These are phyloP conservation scores for Melanerpes formicivorus DNA, from an alignment of 2,113 vertebrate species.

Conservation along the genomic window DNA sequence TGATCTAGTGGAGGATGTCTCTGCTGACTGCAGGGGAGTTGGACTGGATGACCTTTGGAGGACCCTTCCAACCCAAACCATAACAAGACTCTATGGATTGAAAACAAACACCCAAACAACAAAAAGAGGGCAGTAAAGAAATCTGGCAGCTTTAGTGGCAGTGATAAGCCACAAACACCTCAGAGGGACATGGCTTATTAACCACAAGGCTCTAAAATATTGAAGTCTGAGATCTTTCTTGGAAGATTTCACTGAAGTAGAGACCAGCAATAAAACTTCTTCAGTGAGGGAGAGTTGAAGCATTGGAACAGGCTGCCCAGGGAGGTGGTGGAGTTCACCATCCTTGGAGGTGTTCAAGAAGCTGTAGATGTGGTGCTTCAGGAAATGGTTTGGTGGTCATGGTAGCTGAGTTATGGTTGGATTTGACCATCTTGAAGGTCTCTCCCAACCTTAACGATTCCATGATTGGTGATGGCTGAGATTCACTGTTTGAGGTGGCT, in stretches of 20 bases:
- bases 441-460: neutral
- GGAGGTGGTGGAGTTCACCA: too few relatives aligned
- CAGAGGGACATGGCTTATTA: neutral
- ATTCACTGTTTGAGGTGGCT: slow-evolving; percentile 52
- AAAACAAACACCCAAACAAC: neutral
- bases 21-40: too few relatives aligned
- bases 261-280: neutral
- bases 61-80: neutral
- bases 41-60: too few relatives aligned
- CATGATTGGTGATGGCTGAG: slow-evolving; percentile 22
- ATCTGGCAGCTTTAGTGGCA: slow-evolving; percentile 22
- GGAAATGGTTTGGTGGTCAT: too few relatives aligned
- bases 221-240: slow-evolving; percentile 32
- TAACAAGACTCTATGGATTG: neutral
- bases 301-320: too few relatives aligned
- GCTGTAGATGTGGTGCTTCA: too few relatives aligned
- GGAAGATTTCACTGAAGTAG: slow-evolving; percentile 32
- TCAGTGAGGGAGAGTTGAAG: too few relatives aligned
- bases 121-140: neutral
- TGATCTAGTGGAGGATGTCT: too few relatives aligned
- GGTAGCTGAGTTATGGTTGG: too few relatives aligned
- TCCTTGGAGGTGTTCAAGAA: too few relatives aligned
- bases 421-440: too few relatives aligned
- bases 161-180: neutral
- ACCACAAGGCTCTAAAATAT: slow-evolving; percentile 10